Evolutionary conservation across 37 sponge, comb jelly and placozoan genomes (phyloP).

Genomic region (Oopsacas minuta): DNA sequence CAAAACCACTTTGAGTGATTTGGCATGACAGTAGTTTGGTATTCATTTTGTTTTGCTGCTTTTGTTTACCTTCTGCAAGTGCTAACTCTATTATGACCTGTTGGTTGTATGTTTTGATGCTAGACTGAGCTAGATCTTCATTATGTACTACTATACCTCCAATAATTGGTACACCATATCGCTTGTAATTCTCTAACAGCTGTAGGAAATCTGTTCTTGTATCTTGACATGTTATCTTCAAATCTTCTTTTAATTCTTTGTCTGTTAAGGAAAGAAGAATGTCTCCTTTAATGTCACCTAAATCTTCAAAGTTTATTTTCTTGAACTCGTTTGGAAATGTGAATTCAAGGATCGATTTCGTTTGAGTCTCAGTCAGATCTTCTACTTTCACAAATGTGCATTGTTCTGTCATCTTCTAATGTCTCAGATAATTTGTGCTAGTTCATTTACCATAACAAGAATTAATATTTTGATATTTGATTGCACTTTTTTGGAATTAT

Average conservation of each 20-base stretch:
- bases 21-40: not conserved
- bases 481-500: too few species aligned
- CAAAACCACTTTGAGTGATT: not conserved
- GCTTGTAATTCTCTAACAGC: not conserved
- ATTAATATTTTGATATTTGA: too few species aligned
- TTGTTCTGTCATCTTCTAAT: not conserved
- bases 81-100: not conserved
- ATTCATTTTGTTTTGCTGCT: not conserved
- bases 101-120: not conserved
- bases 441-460: too few species aligned
- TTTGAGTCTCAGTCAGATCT: not conserved
- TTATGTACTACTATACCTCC: not conserved
- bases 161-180: not conserved
- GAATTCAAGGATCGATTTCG: not conserved
- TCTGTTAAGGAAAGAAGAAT: not conserved
- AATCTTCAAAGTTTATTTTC: not conserved
- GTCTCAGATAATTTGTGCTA: too few species aligned
- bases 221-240: not conserved
- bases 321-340: not conserved
- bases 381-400: not conserved
- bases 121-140: not conserved
- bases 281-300: not conserved
- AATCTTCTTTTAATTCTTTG: not conserved
- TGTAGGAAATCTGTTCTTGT: not conserved
- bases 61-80: not conserved